Conservation (phyloP, 2,797 vertebrate genomes). For the Ispidina lecontei region DNA sequence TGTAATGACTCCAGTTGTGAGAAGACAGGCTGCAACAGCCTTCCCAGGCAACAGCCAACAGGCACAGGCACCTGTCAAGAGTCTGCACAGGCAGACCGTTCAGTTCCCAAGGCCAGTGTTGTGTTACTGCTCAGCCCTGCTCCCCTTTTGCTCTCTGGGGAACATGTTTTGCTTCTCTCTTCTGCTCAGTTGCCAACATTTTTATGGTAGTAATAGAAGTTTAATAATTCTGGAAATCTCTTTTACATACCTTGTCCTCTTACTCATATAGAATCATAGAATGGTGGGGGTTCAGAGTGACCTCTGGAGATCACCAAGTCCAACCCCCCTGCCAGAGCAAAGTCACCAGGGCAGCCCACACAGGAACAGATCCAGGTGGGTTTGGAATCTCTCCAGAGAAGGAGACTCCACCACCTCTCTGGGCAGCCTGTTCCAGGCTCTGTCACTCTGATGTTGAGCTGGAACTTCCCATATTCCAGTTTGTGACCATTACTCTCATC, state of each 20-base stretch:
- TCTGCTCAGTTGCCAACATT: background rate
- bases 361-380: too few species aligned
- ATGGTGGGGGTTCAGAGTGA: too few species aligned
- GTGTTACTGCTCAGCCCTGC: background rate
- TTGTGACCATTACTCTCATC: too few species aligned
- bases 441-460: too few species aligned
- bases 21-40: background rate
- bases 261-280: background rate
- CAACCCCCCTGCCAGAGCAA: too few species aligned
- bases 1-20: background rate
- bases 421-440: too few species aligned
- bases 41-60: background rate
- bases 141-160: background rate
- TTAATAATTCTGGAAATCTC: background rate
- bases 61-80: background rate
- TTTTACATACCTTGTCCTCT: background rate
- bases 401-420: too few species aligned
- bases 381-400: too few species aligned
- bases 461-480: too few species aligned
- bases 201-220: background rate
- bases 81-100: rapidly evolving
- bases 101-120: background rate
- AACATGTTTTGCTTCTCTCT: background rate
- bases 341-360: too few species aligned
- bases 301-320: too few species aligned